These are phyloP conservation scores for Artibeus jamaicensis DNA, from an alignment of 2,797 vertebrate species.

Conservation along the genomic window DNA sequence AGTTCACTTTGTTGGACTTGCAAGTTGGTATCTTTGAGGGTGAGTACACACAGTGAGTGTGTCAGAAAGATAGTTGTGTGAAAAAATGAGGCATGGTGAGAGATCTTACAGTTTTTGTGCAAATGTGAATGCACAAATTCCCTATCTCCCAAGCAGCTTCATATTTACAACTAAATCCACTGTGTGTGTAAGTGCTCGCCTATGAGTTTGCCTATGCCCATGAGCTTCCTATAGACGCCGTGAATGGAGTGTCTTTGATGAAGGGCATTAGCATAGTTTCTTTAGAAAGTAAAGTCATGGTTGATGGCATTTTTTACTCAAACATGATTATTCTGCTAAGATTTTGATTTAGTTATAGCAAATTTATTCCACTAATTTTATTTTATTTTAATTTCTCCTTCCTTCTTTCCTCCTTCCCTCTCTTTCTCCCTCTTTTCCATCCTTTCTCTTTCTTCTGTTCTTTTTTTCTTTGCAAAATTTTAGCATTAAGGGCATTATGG, in stretches of 20 bases:
- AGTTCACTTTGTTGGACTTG: background rate
- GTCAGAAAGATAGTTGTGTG: background rate
- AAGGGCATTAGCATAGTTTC: background rate
- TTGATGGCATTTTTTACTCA: background rate
- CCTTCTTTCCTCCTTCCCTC: background rate
- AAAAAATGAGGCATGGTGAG: background rate
- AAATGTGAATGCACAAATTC: background rate
- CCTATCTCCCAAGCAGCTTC: background rate
- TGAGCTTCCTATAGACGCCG: background rate
- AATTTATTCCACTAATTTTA: background rate
- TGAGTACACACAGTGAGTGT: background rate
- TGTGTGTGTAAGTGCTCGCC: background rate
- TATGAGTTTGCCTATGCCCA: too few relatives aligned
- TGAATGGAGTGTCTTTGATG: background rate
- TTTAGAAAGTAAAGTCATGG: background rate
- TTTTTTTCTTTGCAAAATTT: background rate
- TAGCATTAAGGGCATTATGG: background rate
- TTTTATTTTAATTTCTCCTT: background rate
- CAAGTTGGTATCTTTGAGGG: background rate
- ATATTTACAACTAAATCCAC: background rate
- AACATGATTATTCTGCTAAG: background rate
- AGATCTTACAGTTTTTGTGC: background rate
- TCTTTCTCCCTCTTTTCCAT: background rate
- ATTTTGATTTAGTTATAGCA: background rate
- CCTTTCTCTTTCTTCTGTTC: background rate